Base-by-base conservation (phyloP, 2,888 invertebrate genomes). In the Aphodius granarius region DNA sequence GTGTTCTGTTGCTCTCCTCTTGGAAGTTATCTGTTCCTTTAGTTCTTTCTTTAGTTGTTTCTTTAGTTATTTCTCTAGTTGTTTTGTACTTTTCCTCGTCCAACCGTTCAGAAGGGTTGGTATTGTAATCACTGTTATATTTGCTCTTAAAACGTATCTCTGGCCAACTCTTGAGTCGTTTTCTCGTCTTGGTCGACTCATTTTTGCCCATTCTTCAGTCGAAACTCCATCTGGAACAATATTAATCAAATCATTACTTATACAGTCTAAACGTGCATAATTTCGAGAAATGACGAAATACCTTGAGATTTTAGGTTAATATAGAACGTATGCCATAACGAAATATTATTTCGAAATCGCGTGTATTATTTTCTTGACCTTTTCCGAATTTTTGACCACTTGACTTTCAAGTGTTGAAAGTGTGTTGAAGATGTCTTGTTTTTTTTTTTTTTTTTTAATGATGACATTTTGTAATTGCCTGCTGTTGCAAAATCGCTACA, bases 61-160 rank as follows among this genome's bases (percentile, higher is more conserved):
- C 74, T 78, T 62, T 76, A 78, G 2, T 74, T 71, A 17, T 76
- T 78, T 17, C 68, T 63, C 0, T 2, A n/a, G 63, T 63, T 62
- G 63, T 65, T 63, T 19, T 62, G 81, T 79, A 5, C 20, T 79
- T 66, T 82, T 76, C 83, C 84, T 83, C 71, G 66, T 19, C 62
- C 19, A 66, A 23, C 6, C 66, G 70, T 1, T 73, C 73, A 19
- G 17, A 16, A 21, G 73, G 71, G 21, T 17, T 72, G 17, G 66
- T 63, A 6, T 66, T 71, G 66, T 20, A 74, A 6, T 22, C 15
- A 20, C 22, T 22, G 68, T 21, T n/a, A n/a, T 68, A 21, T 68
- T 20, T 19, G 9, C 21, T n/a, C 66, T 71, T 71, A 22, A 23
- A 20, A 17, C 19, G 66, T 64, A 70, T 71, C 3, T 73, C 76